A percentile compares a stretch with the other conserved stretches of the same genome.
Conservation (phyloP, 2,113 vertebrate genomes). For the Istiophorus platypterus region DNA sequence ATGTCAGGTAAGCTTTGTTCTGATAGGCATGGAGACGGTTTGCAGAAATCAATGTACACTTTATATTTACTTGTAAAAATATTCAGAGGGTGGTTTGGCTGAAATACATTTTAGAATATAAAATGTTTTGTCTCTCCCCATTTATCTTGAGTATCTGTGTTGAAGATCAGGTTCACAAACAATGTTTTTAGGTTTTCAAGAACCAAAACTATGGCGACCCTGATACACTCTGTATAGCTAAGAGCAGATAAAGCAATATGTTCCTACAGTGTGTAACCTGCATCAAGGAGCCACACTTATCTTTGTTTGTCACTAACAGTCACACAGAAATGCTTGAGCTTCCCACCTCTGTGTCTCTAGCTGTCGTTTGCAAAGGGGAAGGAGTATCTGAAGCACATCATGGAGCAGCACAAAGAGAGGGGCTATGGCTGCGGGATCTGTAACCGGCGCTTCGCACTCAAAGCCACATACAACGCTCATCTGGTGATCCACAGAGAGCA, state of each 20-base stretch:
- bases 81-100: neutral
- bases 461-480: constrained; percentile 98
- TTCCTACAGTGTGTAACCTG: neutral
- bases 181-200: neutral
- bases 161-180: neutral
- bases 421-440: constrained; percentile 96
- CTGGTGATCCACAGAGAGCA: constrained; percentile 99
- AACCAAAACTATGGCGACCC: neutral
- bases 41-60: neutral
- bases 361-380: constrained; percentile 94
- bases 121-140: neutral
- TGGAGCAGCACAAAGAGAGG: constrained; percentile 97
- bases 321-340: neutral
- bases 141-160: neutral
- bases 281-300: neutral
- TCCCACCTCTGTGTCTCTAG: constrained; percentile 69
- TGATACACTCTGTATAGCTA: neutral
- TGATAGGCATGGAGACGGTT: rapidly evolving
- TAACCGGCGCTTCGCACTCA: constrained; percentile 95
- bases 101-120: neutral
- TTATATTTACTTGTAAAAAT: too few relatives aligned
- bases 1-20: constrained; percentile 88
- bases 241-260: neutral
- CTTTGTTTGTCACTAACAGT: neutral
- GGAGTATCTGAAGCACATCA: constrained; percentile 97